These are phyloP conservation scores for Borostomias antarcticus DNA, from an alignment of 2,797 vertebrate genomes.

Conservation along the genomic window DNA sequence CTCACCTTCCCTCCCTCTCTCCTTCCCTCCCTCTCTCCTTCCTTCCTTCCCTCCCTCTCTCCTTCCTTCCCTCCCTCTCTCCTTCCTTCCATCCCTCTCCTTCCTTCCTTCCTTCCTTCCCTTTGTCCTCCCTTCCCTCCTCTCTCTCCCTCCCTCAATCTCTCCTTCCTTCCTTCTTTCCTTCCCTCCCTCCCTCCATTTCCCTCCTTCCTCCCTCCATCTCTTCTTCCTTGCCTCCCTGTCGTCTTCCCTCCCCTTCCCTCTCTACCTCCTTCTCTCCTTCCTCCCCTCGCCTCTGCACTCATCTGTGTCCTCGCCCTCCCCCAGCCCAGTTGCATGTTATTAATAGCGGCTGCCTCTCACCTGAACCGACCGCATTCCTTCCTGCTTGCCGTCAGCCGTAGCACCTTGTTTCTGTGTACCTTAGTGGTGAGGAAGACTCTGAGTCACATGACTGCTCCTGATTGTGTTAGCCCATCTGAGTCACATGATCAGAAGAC, in stretches of 20 bases:
- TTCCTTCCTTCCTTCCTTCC: conserved; percentile 3
- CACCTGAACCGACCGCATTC: conserved; percentile 68
- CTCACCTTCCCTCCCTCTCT: too few relatives aligned
- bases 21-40: not conserved
- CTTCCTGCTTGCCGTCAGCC: conserved; percentile 9
- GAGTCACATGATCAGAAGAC: conserved; percentile 21
- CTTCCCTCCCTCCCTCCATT: conserved; percentile 24
- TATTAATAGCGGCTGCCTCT: conserved; percentile 51
- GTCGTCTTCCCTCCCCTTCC: conserved; percentile 10
- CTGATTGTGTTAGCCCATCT: not conserved
- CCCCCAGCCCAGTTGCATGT: conserved; percentile 5
- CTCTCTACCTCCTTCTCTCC: conserved; percentile 1
- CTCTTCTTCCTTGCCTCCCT: not conserved
- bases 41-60: not conserved
- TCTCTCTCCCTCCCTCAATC: conserved; percentile 7
- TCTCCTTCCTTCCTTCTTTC: conserved; percentile 23
- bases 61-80: not conserved
- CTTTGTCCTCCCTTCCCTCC: not conserved
- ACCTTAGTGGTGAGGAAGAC: not conserved
- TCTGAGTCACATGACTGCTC: too few relatives aligned
- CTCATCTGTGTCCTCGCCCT: too few relatives aligned
- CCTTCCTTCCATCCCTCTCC: not conserved
- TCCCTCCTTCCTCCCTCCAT: conserved; percentile 24
- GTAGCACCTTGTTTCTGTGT: conserved; percentile 12
- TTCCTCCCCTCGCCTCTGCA: too few relatives aligned